These are phyloP conservation scores for Thaumetopoea pityocampa DNA, from an alignment of 1,140 invertebrate genomes.

Conservation along the genomic window DNA sequence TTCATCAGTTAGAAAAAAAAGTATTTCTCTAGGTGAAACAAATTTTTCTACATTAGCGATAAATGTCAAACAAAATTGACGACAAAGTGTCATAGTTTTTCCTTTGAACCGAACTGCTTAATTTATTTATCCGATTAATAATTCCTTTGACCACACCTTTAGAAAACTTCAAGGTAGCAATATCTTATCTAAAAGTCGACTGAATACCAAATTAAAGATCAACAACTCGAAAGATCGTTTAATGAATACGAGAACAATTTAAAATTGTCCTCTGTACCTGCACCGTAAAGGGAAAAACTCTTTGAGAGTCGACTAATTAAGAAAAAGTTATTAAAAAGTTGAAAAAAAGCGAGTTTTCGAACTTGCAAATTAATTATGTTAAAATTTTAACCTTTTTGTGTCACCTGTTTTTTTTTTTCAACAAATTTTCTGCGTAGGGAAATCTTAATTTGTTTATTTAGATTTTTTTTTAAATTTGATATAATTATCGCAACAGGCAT, in stretches of 20 bases:
- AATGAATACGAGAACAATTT: conserved; percentile 42
- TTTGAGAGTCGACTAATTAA: conserved; percentile 36
- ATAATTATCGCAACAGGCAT: no score
- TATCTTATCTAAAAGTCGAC: conserved; percentile 3
- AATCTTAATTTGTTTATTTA: no score
- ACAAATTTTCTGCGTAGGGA: conserved; percentile 4
- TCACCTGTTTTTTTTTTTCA: conserved; percentile 30
- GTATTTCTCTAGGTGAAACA: no score
- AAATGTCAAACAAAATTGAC: no score
- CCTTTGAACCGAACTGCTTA: no score
- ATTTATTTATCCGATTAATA: no score
- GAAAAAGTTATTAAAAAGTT: conserved; percentile 38
- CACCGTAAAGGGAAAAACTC: conserved; percentile 32
- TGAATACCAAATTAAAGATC: conserved; percentile 14
- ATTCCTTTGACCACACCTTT: no score
- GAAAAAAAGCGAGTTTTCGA: conserved; percentile 34
- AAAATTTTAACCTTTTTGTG: conserved; percentile 28
- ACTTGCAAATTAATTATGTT: conserved; percentile 44
- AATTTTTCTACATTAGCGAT: no score
- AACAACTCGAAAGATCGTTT: conserved; percentile 19
- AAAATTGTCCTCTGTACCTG: conserved; percentile 17
- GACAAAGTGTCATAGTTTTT: no score
- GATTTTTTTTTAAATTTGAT: no score
- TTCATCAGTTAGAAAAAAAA: no score
- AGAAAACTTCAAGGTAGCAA: no score